Evolutionary conservation across 2,797 vertebrate species (phyloP).

Genomic region (Cossypha niveicapilla): DNA sequence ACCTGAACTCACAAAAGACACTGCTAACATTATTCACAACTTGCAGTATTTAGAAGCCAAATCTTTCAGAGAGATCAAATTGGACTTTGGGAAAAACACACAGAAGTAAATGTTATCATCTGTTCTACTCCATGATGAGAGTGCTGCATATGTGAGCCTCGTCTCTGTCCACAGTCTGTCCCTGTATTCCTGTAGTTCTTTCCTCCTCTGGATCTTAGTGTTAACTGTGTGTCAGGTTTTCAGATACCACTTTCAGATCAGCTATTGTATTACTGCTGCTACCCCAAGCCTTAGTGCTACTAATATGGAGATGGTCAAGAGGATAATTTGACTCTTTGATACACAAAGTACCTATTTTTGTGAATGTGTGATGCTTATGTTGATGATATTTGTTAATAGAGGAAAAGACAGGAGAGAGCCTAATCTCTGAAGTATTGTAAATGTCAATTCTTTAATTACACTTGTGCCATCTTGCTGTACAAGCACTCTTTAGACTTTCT

Average conservation of each 20-base stretch:
- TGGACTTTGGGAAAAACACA: not conserved
- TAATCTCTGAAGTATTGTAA: not conserved
- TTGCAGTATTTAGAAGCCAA: not conserved
- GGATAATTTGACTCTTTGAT: not conserved
- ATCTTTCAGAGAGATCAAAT: not conserved
- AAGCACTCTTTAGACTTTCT: not conserved
- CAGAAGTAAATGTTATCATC: not conserved
- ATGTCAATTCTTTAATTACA: not conserved
- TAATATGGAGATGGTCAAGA: not conserved
- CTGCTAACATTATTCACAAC: not conserved
- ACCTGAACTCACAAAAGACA: not conserved
- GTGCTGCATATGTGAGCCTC: not conserved
- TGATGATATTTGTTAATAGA: not conserved
- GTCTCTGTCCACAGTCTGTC: not conserved
- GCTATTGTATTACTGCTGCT: not conserved
- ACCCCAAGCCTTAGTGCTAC: not conserved
- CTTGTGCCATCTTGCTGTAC: not conserved
- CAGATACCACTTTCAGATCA: not conserved
- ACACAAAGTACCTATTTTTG: not conserved
- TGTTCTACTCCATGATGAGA: not conserved
- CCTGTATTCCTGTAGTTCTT: not conserved
- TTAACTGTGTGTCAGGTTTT: not conserved
- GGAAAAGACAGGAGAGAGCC: not conserved
- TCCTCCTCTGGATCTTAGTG: accelerated
- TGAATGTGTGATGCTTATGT: not conserved